Evolutionary conservation across 2,113 vertebrate species (phyloP), one percentile per base, ranked within the genome.

Genomic region (Uria lomvia): DNA sequence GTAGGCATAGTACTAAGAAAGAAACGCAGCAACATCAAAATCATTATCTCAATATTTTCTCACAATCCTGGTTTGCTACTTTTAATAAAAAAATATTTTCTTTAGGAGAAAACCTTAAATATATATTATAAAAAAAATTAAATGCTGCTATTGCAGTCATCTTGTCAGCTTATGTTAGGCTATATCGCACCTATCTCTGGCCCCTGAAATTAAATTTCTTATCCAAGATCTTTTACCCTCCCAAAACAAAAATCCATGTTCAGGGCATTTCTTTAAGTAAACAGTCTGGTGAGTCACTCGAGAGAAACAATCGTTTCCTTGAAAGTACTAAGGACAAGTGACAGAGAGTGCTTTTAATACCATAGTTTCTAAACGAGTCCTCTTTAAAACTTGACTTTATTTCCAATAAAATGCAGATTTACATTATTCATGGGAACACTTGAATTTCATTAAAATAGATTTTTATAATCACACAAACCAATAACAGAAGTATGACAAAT

Each of bases 361-460:
- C 42, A 72, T 42, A 94, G 91, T 91, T 95, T 92, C 87, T 84
- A 97, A 96, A 95, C 1, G 63, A 96, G 91, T 91, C 90, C 74
- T 86, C 81, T 94, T 92, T 96, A 95, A 95, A 97, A 97, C 89
- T 89, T 89, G 89, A 97, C 92, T 97, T 95, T 91, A 85, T 76
- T 97, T 97, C 86, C 81, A 95, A 95, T 96, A 97, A 97, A 96
- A 90, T 71, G 74, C 67, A 96, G 89, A 94, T 95, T 96, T 97
- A 95, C 94, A 94, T 96, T 97, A 97, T 97, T 95, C 94, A 95
- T 93, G 84, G 94, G 92, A 95, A 96, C 87, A 93, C 94, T 93
- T 95, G 92, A 94, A 97, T 97, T 97, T 97, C 97, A 97, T 97
- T 97, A 97, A 95, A 96, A 95, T 88, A 95, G 92, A 96, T 97